Base-by-base conservation (phyloP, 1,140 invertebrate species). In the Achroia grisella region DNA sequence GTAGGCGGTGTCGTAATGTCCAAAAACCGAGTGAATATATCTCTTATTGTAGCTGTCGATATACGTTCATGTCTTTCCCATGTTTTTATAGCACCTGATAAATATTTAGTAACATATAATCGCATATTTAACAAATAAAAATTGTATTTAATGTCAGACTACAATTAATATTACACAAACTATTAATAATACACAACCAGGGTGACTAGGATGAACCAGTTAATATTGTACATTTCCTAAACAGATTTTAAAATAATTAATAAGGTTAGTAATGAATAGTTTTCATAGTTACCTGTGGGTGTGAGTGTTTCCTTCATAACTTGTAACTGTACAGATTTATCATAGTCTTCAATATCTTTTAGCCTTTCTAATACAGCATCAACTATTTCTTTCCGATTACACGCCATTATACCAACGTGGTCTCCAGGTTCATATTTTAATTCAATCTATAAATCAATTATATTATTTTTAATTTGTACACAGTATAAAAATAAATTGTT, bases 1-100 rank as follows among this genome's bases (percentile, higher is more conserved):
- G 94, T 91, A 0, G 96, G 96, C 3, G 97, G 96, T n/a, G 95
- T 97, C 0, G 95, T 98, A 11, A 99, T 93, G 57, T 99, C 97
- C 29, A 98, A 76, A 81, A 95, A 97, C 56, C 94, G 88, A 2
- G 92, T 92, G 43, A 98, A 89, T 4, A 97, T 82, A 50, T 92
- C 92, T 36, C 92, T 84, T 8, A 98, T 62, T 0, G 93, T 92
- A 59, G 92, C 91, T 1, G 90, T 78, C 9, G 95, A 93, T 52
- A 98, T 89, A 42, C 93, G 90, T 52, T 96, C 94, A 65, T 97
- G 95, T 13, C 89, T 86, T 56, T 92, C 89, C 96, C 97, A 99
- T 31, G 89, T 91, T 81, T 94, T 95, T 11, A 91, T 88, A 32
- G 93, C 89, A 47, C 94, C 94, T 95, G 27, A 30, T 49, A 45